These are phyloP conservation scores for Porites evermanni DNA, from an alignment of 92 coral and sea anemone genomes.

Conservation along the genomic window DNA sequence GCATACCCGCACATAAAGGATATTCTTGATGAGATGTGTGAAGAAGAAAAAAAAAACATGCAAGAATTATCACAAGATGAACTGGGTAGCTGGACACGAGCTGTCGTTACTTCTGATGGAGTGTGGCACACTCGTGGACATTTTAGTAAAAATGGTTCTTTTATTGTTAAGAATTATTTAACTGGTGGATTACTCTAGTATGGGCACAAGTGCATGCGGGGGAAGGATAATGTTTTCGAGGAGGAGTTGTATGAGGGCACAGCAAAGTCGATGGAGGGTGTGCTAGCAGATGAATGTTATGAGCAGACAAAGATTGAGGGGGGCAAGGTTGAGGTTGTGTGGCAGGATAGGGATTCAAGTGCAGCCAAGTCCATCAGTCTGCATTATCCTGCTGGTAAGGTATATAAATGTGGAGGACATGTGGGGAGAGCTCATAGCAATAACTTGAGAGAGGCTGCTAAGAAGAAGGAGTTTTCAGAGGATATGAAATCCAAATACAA, in stretches of 20 bases:
- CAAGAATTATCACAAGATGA: not conserved
- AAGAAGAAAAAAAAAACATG: not conserved
- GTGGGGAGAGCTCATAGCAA: constrained; percentile 56
- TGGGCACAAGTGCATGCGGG: constrained; percentile 61
- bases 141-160: constrained; percentile 38
- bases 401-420: constrained; percentile 55
- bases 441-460: constrained; percentile 42
- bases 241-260: constrained; percentile 57
- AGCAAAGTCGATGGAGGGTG: constrained; percentile 57
- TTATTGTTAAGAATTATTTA: constrained; percentile 46
- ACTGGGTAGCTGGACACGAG: constrained; percentile 37
- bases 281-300: constrained; percentile 43
- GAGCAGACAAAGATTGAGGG: constrained; percentile 39
- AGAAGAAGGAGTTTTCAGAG: constrained; percentile 36
- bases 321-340: constrained; percentile 44
- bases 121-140: constrained; percentile 51
- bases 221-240: constrained; percentile 46
- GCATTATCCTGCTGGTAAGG: constrained; percentile 2
- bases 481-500: constrained; percentile 11
- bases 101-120: constrained; percentile 49
- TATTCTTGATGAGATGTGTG: not conserved
- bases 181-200: constrained; percentile 55
- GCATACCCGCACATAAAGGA: constrained; percentile 28
- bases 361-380: constrained; percentile 1
- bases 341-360: constrained; percentile 63